phyloP scores from a whole-genome alignment of 2,113 vertebrate genomes.

The Serinus canaria region DNA sequence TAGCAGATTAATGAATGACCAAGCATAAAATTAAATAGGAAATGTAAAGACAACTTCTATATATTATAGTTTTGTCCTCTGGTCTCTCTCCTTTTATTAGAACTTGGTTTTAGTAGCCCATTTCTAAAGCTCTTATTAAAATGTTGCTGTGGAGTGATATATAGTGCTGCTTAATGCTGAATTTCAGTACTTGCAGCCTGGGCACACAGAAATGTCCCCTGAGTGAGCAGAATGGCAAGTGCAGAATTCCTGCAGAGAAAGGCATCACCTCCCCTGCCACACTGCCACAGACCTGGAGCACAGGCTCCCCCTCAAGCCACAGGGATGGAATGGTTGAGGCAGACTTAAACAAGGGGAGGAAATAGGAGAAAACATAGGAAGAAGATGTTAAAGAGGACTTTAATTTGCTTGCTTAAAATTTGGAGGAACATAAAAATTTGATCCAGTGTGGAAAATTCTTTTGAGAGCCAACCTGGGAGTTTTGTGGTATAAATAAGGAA shows the following conservation, averaged over 20 bases:
- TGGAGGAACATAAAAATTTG: not conserved
- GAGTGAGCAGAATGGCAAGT: not conserved
- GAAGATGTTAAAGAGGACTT: not conserved
- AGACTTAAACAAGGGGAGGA: not conserved
- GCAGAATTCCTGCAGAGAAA: not conserved
- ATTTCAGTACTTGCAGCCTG: not conserved
- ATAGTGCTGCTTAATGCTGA: not conserved
- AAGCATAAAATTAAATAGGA: not conserved
- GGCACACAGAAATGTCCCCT: not conserved
- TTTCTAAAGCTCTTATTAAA: not conserved
- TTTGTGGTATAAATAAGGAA: not conserved
- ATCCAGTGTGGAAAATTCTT: not conserved
- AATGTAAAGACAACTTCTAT: not conserved
- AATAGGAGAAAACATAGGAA: not conserved
- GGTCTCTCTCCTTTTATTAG: not conserved
- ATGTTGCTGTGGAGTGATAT: not conserved
- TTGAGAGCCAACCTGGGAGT: not conserved
- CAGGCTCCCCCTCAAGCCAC: not conserved
- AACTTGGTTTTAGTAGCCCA: not conserved
- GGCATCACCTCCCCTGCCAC: not conserved
- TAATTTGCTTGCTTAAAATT: not conserved
- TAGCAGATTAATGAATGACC: not conserved
- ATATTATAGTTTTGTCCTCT: not conserved
- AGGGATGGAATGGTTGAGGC: not conserved
- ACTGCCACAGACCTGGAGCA: not conserved